These are phyloP conservation scores for Capreolus pygargus DNA, from an alignment of 2,113 vertebrate genomes.

Conservation along the genomic window DNA sequence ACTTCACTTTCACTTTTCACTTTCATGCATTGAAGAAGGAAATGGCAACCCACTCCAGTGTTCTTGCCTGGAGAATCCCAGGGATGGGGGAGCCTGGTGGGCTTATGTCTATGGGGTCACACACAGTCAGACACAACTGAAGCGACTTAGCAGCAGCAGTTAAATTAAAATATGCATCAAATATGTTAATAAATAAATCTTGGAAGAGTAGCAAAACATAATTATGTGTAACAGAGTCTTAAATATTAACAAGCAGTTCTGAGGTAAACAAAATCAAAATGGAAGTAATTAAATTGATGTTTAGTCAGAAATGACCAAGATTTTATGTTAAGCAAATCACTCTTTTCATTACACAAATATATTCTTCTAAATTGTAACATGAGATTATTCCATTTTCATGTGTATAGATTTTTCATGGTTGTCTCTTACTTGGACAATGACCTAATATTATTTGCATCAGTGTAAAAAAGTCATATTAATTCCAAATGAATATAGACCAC, in stretches of 20 bases:
- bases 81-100: neutral
- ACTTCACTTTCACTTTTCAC: neutral
- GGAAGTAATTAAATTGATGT: constrained; percentile 13
- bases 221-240: neutral
- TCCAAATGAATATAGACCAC: neutral
- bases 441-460: neutral
- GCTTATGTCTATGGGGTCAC: neutral
- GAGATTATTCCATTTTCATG: constrained; percentile 48
- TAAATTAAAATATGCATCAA: constrained; percentile 30
- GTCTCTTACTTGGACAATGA: neutral
- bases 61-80: neutral
- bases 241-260: constrained; percentile 8
- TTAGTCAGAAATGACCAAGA: neutral
- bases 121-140: neutral
- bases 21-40: neutral
- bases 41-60: neutral
- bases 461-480: constrained; percentile 57
- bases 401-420: constrained; percentile 23
- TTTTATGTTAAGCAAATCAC: neutral
- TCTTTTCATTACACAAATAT: neutral
- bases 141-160: neutral
- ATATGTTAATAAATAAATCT: constrained; percentile 49
- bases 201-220: neutral
- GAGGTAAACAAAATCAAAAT: constrained; percentile 5
- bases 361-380: constrained; percentile 4